phyloP scores from a whole-genome alignment of 1,140 invertebrate species.

The Euwallacea similis region DNA sequence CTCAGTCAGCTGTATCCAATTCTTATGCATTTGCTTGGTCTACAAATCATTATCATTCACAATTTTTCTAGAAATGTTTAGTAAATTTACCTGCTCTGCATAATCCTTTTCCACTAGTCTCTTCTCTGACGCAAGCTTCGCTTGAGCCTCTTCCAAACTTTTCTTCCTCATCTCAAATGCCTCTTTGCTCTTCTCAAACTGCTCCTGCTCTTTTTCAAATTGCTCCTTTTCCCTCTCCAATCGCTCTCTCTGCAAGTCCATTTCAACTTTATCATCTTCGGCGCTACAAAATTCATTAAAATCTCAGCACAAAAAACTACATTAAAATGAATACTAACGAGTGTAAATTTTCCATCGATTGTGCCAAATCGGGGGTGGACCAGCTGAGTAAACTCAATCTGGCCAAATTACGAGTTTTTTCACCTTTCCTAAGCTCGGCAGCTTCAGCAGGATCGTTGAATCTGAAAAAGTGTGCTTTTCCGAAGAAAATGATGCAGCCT shows the following conservation, averaged over 20 bases:
- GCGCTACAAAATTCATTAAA: slow-evolving; percentile 39
- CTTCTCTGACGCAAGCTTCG: slow-evolving; percentile 55
- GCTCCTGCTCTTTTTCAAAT: slow-evolving; percentile 55
- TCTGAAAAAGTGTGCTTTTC: slow-evolving; percentile 85
- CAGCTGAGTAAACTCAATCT: slow-evolving; percentile 81
- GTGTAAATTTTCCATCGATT: slow-evolving; percentile 68
- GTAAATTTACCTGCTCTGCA: slow-evolving; percentile 56
- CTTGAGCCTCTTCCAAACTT: slow-evolving; percentile 49
- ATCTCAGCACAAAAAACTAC: not conserved
- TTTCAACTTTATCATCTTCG: slow-evolving; percentile 57
- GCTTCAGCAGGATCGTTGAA: slow-evolving; percentile 87
- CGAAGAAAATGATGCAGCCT: slow-evolving; percentile 75
- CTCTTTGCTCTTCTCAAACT: slow-evolving; percentile 56
- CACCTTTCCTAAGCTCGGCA: slow-evolving; percentile 76
- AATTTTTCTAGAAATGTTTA: too few relatives aligned
- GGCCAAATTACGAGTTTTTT: slow-evolving; percentile 72
- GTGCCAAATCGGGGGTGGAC: slow-evolving; percentile 80
- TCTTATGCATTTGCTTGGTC: slow-evolving; percentile 50
- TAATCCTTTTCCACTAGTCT: slow-evolving; percentile 62
- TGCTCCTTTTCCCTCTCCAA: slow-evolving; percentile 58
- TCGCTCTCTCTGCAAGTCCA: slow-evolving; percentile 58
- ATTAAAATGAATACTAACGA: slow-evolving; percentile 35
- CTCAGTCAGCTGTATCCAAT: slow-evolving; percentile 54
- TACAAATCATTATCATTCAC: slow-evolving; percentile 28
- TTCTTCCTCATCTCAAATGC: slow-evolving; percentile 47